Evolutionary conservation across 2,797 vertebrate species (phyloP), one percentile per base, ranked within the genome.

Genomic region (Helarctos malayanus): DNA sequence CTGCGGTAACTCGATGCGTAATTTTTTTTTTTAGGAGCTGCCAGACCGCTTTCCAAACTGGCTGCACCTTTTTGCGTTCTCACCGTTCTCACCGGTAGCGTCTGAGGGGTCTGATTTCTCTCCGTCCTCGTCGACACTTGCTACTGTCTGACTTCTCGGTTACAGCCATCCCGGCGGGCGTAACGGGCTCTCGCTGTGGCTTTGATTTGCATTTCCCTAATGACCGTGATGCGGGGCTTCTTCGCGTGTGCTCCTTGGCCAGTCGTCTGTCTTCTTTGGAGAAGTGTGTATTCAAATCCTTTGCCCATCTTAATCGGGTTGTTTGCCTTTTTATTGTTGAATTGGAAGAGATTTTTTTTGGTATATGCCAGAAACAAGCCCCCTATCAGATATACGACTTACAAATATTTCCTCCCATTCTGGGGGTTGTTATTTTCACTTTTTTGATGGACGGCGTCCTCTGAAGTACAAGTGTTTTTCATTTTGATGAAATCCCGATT

Each of bases 151-250:
- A 73, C 59, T 57, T 93, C 90, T 82, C 54, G 7, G n/a, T 95
- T 75, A 27, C 57, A 38, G 35, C 69, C 35, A 59, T 79, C 29
- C 27, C 78, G 25, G 35, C 15, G 0, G 3, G 41, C 69, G 65
- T 49, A 65, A 71, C 52, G 35, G 68, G 35, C 38, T 38, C 19
- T 73, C 25, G 8, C 5, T 63, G 13, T 92, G 54, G 85, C 47
- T 96, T 97, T 86, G 45, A 75, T 85, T 80, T 94, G 78, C 12
- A 63, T 90, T 94, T 94, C 32, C 32, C 25, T 47, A 47, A 92
- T 76, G 56, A 86, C 69, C 57, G 1, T 45, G 56, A 63, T 75
- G 61, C n/a, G 69, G 75, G 75, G 49, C n/a, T 45, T 49, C 79
- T 97, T 97, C 68, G 65, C 61, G 25, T 79, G 82, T 86, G 47